Percentiles rank a stretch among this genome's conserved stretches.
phyloP scores from a whole-genome alignment of 1,140 invertebrate genomes.

The Diprion similis region DNA sequence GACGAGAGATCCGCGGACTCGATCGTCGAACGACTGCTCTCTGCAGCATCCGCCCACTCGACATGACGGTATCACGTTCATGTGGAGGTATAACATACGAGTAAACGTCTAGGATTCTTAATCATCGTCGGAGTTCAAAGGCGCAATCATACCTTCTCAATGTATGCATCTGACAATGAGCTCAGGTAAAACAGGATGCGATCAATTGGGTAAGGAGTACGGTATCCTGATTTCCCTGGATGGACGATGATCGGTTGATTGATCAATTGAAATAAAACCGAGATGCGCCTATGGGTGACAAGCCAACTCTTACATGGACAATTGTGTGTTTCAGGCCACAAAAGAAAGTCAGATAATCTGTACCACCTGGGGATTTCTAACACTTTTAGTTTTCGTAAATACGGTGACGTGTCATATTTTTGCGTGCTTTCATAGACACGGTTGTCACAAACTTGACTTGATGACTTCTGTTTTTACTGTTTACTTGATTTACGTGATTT shows the following conservation, averaged over 20 bases:
- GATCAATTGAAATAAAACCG: neutral
- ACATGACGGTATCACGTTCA: neutral
- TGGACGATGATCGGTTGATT: neutral
- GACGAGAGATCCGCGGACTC: neutral
- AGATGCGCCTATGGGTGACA: neutral
- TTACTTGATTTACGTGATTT: too few relatives aligned
- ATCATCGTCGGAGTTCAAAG: neutral
- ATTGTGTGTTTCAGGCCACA: too few relatives aligned
- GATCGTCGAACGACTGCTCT: conserved; percentile 1
- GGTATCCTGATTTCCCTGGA: neutral
- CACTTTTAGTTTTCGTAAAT: too few relatives aligned
- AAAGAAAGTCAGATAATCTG: too few relatives aligned
- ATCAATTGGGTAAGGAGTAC: neutral
- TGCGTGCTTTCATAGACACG: too few relatives aligned
- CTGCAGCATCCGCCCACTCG: neutral
- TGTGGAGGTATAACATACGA: neutral
- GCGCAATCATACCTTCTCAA: neutral
- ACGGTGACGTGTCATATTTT: too few relatives aligned
- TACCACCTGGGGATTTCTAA: too few relatives aligned
- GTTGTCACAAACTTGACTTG: too few relatives aligned
- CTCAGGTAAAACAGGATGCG: neutral
- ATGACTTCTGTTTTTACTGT: too few relatives aligned
- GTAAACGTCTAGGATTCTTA: neutral
- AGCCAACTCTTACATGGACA: too few relatives aligned
- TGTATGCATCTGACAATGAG: too few relatives aligned